Percentiles rank a stretch among this genome's conserved stretches.
phyloP scores from a whole-genome alignment of 2,888 invertebrate species.

The Caenorhabditis sp. region DNA sequence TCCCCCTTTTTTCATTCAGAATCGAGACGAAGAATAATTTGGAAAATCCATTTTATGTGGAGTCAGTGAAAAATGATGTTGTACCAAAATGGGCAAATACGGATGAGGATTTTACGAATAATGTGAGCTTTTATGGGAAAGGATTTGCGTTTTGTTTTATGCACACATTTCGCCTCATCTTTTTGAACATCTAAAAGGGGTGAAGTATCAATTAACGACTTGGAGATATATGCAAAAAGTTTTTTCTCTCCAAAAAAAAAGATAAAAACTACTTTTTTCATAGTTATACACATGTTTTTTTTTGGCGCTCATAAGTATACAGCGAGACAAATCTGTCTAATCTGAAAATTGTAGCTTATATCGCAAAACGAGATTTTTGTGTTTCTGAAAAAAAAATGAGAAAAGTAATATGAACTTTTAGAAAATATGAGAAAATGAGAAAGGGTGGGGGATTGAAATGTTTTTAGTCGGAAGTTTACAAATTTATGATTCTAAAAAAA shows the following conservation, averaged over 20 bases:
- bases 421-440: too few relatives aligned
- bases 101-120: slow-evolving; percentile 32
- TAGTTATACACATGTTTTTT: background rate
- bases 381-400: background rate
- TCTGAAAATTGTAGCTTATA: background rate
- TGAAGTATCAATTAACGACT: slow-evolving; percentile 1
- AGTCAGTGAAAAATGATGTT: slow-evolving; percentile 50
- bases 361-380: background rate
- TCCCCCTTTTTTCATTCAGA: slow-evolving; percentile 29
- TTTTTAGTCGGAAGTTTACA: too few relatives aligned
- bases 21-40: slow-evolving; percentile 44
- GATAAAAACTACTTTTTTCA: background rate
- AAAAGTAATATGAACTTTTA: too few relatives aligned
- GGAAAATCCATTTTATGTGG: slow-evolving; percentile 43
- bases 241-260: background rate
- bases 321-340: background rate
- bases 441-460: too few relatives aligned
- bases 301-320: too few relatives aligned
- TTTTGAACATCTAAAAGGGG: background rate
- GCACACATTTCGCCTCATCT: background rate
- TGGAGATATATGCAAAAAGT: slow-evolving; percentile 1
- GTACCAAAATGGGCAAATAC: slow-evolving; percentile 44
- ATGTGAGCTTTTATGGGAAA: slow-evolving; percentile 13
- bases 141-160: background rate
- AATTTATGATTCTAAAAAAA: too few relatives aligned